Base-by-base conservation (phyloP, 2,888 invertebrate genomes). In the Zonitis immaculata region DNA sequence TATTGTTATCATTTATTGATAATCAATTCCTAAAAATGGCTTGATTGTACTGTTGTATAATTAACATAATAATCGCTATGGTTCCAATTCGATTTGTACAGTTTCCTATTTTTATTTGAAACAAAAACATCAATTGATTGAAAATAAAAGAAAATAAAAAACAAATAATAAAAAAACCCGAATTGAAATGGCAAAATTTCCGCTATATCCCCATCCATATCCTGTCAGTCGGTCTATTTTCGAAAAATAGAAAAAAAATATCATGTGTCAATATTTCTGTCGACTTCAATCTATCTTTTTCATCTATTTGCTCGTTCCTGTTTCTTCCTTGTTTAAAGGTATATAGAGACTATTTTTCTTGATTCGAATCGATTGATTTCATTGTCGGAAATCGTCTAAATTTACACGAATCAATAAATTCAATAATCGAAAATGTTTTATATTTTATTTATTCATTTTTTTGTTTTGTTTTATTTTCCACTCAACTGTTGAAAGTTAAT, bases 401-500 rank as follows among this genome's bases (percentile, higher is more conserved):
- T 32, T 14, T 32, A 32, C 9, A n/a, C n/a, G 28, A n/a, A 28
- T 28, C 28, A n/a, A 28, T 28, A n/a, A 1, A 14, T 14, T 8
- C 14, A 32, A 12, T 14, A 27, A 11, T 2, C 4, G 11, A 12
- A 14, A 30, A 5, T 32, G 3, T 35, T 35, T 9, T n/a, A n/a
- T n/a, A n/a, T n/a, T n/a, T n/a, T n/a, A n/a, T n/a, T 18, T 35
- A 2, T 18, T 9, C 5, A 12, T 4, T 30, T 30, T 30, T 5
- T 30, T 30, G 30, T 2, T 12, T 12, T 30, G 6, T n/a, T 30
- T n/a, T n/a, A n/a, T n/a, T n/a, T n/a, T 18, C 18, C 9, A 18
- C 16, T 18, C 9, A 18, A 12, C 5, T 4, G 5, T 59, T 6
- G 51, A 58, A 53, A 61, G 58, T 64, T 65, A 64, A 65, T 64